Percentiles rank a stretch among this genome's conserved stretches.
Conservation (phyloP, 1,140 invertebrate species). For the Drosophila obscura region DNA sequence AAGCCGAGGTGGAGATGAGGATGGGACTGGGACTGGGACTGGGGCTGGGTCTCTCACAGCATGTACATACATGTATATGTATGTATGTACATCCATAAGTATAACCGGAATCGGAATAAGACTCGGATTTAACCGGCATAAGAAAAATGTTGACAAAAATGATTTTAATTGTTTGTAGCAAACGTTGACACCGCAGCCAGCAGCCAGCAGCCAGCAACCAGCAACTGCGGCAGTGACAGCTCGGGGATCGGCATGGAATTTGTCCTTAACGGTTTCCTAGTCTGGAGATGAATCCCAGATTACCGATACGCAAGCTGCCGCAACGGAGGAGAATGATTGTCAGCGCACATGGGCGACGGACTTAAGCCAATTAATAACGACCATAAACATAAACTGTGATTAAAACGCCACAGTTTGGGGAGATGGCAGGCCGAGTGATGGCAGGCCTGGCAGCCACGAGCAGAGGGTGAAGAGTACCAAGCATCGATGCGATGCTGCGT, state of each 20-base stretch:
- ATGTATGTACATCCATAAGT: slow-evolving; percentile 14
- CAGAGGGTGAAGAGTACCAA: not conserved
- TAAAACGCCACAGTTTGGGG: slow-evolving; percentile 39
- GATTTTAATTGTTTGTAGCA: slow-evolving; percentile 73
- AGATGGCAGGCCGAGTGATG: not conserved
- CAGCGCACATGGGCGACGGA: slow-evolving; percentile 8
- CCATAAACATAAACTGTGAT: slow-evolving; percentile 76
- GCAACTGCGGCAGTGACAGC: slow-evolving; percentile 29
- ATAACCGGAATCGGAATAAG: slow-evolving; percentile 51
- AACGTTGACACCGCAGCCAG: slow-evolving; percentile 45
- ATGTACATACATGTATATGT: slow-evolving; percentile 22
- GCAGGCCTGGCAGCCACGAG: not conserved
- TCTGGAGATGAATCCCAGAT: slow-evolving; percentile 33
- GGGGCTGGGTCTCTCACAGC: slow-evolving; percentile 46
- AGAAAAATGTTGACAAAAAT: slow-evolving; percentile 76
- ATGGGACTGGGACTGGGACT: not conserved
- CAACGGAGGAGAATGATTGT: slow-evolving; percentile 3
- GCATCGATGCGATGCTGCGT: slow-evolving; percentile 32
- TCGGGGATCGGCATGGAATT: slow-evolving; percentile 54
- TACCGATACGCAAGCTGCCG: not conserved
- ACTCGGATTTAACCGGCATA: slow-evolving; percentile 19
- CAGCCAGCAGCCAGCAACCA: not conserved
- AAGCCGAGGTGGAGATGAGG: slow-evolving; percentile 18
- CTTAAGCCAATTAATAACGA: slow-evolving; percentile 64
- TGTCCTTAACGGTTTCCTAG: slow-evolving; percentile 66